Evolutionary conservation across 2,888 invertebrate genomes (phyloP).

Genomic region (Syrista parreyssii): DNA sequence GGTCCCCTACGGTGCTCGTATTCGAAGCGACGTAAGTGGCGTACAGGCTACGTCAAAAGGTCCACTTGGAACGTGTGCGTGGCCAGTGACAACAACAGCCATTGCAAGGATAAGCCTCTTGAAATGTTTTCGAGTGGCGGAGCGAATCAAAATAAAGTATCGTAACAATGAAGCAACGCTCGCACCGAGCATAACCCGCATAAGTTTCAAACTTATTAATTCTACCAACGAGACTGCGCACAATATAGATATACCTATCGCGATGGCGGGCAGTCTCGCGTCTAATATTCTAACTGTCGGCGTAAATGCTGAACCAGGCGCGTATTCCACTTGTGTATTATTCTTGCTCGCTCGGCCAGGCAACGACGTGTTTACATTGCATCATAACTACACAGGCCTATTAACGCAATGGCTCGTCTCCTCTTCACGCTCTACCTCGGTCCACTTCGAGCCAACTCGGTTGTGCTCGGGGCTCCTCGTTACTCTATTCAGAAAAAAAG

Average conservation of each 20-base stretch:
- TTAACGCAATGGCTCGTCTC: conserved; percentile 21
- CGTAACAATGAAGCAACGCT: neutral
- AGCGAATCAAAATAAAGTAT: neutral
- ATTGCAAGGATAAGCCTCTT: neutral
- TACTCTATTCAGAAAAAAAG: conserved; percentile 28
- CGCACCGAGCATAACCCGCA: neutral
- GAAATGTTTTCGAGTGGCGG: neutral
- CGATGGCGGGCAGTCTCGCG: neutral
- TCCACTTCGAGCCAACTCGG: conserved; percentile 8
- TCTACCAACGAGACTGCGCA: neutral
- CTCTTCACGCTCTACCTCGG: neutral
- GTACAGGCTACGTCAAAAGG: conserved; percentile 50
- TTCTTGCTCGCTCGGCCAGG: conserved; percentile 6
- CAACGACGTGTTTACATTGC: conserved; percentile 15
- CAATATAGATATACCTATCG: neutral
- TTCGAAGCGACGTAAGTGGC: conserved; percentile 44
- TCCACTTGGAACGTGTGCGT: neutral
- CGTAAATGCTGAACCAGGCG: neutral
- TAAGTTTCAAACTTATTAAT: conserved; percentile 2
- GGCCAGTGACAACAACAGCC: neutral
- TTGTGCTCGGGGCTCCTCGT: neutral
- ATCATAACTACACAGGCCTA: conserved; percentile 17
- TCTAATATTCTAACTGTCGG: neutral
- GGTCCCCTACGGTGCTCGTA: conserved; percentile 48
- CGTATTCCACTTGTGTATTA: conserved; percentile 1